Evolutionary conservation across 2,113 vertebrate species (phyloP).

Genomic region (Malurus cyaneus): DNA sequence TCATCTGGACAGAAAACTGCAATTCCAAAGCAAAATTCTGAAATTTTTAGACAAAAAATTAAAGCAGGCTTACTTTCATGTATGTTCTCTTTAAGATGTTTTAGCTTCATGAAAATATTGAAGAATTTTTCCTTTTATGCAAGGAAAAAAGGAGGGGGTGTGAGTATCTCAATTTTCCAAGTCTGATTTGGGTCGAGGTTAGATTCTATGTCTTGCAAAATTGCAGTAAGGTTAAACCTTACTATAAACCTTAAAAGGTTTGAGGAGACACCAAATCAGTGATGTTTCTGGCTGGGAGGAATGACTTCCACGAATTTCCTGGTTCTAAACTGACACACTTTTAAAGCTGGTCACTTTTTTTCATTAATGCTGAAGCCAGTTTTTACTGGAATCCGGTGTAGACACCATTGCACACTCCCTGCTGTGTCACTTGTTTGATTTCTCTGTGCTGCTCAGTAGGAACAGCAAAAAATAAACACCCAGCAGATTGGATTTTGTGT

Average conservation of each 20-base stretch:
- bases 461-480: not conserved
- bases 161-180: not conserved
- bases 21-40: not conserved
- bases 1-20: not conserved
- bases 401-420: accelerated
- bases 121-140: not conserved
- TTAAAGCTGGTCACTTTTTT: not conserved
- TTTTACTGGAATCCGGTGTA: not conserved
- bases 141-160: not conserved
- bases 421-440: not conserved
- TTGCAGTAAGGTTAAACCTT: not conserved
- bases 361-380: not conserved
- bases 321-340: not conserved
- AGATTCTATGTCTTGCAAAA: accelerated
- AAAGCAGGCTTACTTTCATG: not conserved
- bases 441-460: not conserved
- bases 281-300: not conserved
- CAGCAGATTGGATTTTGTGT: not conserved
- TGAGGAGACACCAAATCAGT: not conserved
- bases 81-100: not conserved
- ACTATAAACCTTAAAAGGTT: not conserved
- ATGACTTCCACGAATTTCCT: not conserved
- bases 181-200: not conserved
- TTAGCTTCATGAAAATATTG: not conserved
- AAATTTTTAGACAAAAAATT: not conserved